Conservation (phyloP, 1,140 invertebrate species). For the Drosophila sucinea region DNA sequence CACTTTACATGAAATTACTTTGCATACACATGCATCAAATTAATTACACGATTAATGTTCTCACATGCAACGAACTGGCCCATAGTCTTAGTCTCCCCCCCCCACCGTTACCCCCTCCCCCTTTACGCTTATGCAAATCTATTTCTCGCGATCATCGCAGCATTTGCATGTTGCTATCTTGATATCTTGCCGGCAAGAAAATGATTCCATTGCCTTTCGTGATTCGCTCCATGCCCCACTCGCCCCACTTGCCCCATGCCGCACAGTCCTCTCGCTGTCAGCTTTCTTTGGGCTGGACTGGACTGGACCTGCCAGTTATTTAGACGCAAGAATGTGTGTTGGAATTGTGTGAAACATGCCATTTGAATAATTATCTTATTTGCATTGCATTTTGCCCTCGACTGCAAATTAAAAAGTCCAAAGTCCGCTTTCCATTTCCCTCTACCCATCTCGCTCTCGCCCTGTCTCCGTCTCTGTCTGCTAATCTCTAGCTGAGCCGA, state of each 20-base stretch:
- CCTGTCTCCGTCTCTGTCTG: constrained; percentile 20
- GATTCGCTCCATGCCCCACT: constrained; percentile 37
- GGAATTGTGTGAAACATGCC: constrained; percentile 83
- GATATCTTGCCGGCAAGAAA: constrained; percentile 76
- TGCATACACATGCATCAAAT: constrained; percentile 83
- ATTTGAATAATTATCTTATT: constrained; percentile 83
- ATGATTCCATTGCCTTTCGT: constrained; percentile 80
- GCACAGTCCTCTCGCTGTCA: neutral
- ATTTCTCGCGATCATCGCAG: constrained; percentile 77
- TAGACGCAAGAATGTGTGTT: constrained; percentile 65
- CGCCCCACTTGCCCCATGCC: neutral
- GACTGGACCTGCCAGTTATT: constrained; percentile 37
- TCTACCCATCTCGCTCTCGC: neutral
- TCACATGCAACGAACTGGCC: constrained; percentile 66
- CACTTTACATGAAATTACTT: constrained; percentile 83
- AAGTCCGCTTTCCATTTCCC: constrained; percentile 21
- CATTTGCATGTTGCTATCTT: constrained; percentile 79
- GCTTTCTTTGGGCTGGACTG: neutral
- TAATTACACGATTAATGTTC: constrained; percentile 83
- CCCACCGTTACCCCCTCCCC: neutral
- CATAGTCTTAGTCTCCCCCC: constrained; percentile 4
- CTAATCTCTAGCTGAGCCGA: constrained; percentile 62
- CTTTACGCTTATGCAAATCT: constrained; percentile 71
- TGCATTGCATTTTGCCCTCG: constrained; percentile 72
- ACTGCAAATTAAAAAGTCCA: constrained; percentile 72